Conservation (phyloP, 2,888 invertebrate species). For the Ophion slaviceki region DNA sequence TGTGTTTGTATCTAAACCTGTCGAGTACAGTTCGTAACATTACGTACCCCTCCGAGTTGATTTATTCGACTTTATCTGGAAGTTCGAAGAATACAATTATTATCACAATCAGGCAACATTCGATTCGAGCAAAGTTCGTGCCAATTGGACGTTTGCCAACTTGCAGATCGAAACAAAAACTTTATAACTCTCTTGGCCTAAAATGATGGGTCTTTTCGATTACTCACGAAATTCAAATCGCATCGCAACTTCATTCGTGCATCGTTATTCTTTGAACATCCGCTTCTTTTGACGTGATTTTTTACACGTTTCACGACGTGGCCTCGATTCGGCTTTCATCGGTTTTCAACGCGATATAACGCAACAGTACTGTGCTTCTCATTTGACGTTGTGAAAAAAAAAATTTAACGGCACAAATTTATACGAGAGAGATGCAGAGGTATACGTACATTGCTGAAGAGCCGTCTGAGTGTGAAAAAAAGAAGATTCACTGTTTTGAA, state of each 20-base stretch:
- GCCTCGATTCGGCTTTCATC: background rate
- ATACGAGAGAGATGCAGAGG: slow-evolving; percentile 35
- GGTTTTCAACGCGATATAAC: background rate
- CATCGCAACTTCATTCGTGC: background rate
- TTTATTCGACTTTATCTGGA: background rate
- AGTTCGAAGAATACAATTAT: background rate
- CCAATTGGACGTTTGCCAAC: background rate
- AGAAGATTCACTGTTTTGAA: slow-evolving; percentile 36
- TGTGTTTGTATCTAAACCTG: background rate
- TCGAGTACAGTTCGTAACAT: background rate
- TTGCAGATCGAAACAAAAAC: background rate
- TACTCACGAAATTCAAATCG: background rate
- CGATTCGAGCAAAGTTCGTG: background rate
- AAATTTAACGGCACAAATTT: slow-evolving; percentile 42
- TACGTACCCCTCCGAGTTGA: background rate
- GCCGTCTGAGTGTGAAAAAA: slow-evolving; percentile 12
- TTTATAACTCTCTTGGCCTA: background rate
- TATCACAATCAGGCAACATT: background rate
- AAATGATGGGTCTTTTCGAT: background rate
- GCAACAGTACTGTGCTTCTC: background rate
- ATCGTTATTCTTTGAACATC: background rate
- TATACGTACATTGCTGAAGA: background rate
- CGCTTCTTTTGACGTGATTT: slow-evolving; percentile 1
- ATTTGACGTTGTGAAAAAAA: slow-evolving; percentile 18
- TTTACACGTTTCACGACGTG: background rate